A percentile compares a stretch with the other conserved stretches of the same genome.
Evolutionary conservation across 2,113 vertebrate genomes (phyloP).

Genomic region (Chaenocephalus aceratus): DNA sequence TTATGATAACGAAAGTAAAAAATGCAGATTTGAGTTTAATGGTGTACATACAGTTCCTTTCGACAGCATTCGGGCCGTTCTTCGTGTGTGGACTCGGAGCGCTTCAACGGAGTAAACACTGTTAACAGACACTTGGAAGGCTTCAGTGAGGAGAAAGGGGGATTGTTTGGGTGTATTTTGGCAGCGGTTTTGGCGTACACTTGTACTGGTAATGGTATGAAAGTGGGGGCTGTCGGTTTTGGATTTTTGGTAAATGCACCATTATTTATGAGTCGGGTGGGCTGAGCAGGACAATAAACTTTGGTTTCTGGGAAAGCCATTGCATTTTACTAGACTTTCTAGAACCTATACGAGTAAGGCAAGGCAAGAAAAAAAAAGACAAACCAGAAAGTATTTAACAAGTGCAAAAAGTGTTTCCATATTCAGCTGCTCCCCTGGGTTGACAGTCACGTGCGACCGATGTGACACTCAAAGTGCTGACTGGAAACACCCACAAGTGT

Average conservation of each 20-base stretch:
- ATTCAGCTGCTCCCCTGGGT: conserved; percentile 59
- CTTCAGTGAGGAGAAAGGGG: conserved; percentile 65
- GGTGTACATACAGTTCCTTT: conserved; percentile 33
- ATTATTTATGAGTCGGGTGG: conserved; percentile 73
- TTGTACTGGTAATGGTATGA: conserved; percentile 53
- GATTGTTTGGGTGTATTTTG: conserved; percentile 72
- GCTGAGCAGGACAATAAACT: conserved; percentile 80
- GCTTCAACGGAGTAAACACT: conserved; percentile 48
- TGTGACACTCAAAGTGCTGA: conserved; percentile 67
- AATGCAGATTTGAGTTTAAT: conserved; percentile 39
- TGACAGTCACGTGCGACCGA: conserved; percentile 56
- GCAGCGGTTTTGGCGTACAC: conserved; percentile 57
- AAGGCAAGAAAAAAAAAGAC: conserved; percentile 58
- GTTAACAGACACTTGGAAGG: conserved; percentile 68
- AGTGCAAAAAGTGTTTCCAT: conserved; percentile 82
- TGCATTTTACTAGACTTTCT: conserved; percentile 81
- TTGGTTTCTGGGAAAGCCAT: conserved; percentile 84
- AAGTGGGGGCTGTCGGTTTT: conserved; percentile 56
- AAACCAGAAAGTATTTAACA: conserved; percentile 81
- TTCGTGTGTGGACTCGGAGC: conserved; percentile 23
- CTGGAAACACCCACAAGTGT: conserved; percentile 67
- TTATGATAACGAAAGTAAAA: conserved; percentile 40
- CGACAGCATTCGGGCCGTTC: conserved; percentile 43
- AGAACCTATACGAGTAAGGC: conserved; percentile 68
- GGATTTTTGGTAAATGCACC: conserved; percentile 77